These are phyloP conservation scores for Paraescarpia echinospica DNA, from an alignment of 1,140 invertebrate genomes.

Conservation along the genomic window DNA sequence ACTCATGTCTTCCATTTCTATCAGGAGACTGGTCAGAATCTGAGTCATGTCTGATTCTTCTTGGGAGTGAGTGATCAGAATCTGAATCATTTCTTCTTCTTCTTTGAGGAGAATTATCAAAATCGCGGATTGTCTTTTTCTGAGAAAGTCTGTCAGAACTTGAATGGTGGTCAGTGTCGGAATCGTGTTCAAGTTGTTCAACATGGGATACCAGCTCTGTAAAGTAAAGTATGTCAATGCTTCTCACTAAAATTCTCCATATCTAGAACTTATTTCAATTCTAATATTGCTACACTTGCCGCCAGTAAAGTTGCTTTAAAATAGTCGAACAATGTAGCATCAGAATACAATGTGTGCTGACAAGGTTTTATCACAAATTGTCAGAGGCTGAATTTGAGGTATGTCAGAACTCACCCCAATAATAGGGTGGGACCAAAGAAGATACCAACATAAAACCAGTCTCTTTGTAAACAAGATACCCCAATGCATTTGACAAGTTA, in stretches of 20 bases:
- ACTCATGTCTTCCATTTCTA: constrained; percentile 34
- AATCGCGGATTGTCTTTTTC: constrained; percentile 13
- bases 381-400: no score
- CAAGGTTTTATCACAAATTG: background rate
- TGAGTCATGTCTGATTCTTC: constrained; percentile 28
- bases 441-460: background rate
- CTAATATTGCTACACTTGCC: background rate
- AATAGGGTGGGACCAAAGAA: no score
- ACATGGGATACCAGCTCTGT: background rate
- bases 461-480: background rate
- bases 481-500: background rate
- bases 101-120: constrained; percentile 19
- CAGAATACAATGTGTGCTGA: background rate
- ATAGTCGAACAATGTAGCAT: background rate
- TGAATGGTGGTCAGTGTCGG: constrained; percentile 5
- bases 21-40: constrained; percentile 18
- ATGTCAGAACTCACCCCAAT: background rate
- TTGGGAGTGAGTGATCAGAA: constrained; percentile 8
- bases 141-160: background rate
- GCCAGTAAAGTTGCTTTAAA: background rate
- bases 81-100: constrained; percentile 28
- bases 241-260: background rate
- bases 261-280: background rate
- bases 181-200: background rate
- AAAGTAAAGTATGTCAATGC: background rate